Percentiles rank a stretch among this genome's conserved stretches.
Evolutionary conservation across 2,797 vertebrate genomes (phyloP).

Genomic region (Lagocephalus sceleratus): DNA sequence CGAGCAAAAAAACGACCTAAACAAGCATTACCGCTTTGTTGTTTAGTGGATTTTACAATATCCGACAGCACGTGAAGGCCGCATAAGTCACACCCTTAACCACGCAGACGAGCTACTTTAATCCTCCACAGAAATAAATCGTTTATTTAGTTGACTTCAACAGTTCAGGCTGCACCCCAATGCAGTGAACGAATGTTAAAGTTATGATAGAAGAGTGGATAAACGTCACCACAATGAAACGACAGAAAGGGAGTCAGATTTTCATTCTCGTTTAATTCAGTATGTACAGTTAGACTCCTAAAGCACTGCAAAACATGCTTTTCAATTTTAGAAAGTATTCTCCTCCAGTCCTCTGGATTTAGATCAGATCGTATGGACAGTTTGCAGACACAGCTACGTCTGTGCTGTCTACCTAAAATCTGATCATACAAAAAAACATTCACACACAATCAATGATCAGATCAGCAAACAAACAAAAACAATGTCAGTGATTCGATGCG

Average conservation of each 20-base stretch:
- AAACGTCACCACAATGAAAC: neutral
- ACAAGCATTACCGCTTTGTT: neutral
- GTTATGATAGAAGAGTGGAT: neutral
- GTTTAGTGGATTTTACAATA: rapidly evolving
- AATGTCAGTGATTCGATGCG: conserved; percentile 20
- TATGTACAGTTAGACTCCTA: conserved; percentile 66
- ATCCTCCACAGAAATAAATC: too few relatives aligned
- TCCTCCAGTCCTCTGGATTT: conserved; percentile 12
- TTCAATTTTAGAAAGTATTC: conserved; percentile 27
- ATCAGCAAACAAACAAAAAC: conserved; percentile 19
- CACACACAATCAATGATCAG: conserved; percentile 19
- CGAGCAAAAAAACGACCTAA: too few relatives aligned
- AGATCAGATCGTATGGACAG: conserved; percentile 14
- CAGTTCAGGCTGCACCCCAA: too few relatives aligned
- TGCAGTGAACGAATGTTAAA: too few relatives aligned
- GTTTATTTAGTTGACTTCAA: too few relatives aligned
- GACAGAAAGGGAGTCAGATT: neutral
- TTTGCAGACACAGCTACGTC: conserved; percentile 34
- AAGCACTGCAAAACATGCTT: conserved; percentile 55
- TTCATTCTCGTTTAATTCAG: conserved; percentile 60
- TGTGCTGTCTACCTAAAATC: conserved; percentile 31
- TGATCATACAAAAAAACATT: conserved; percentile 31
- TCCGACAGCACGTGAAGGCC: conserved; percentile 16
- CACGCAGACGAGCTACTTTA: neutral
- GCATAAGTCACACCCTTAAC: conserved; percentile 33